Percentiles rank a stretch among this genome's conserved stretches.
These are phyloP conservation scores for Aplocera efformata DNA, from an alignment of 2,888 invertebrate species.

Conservation along the genomic window DNA sequence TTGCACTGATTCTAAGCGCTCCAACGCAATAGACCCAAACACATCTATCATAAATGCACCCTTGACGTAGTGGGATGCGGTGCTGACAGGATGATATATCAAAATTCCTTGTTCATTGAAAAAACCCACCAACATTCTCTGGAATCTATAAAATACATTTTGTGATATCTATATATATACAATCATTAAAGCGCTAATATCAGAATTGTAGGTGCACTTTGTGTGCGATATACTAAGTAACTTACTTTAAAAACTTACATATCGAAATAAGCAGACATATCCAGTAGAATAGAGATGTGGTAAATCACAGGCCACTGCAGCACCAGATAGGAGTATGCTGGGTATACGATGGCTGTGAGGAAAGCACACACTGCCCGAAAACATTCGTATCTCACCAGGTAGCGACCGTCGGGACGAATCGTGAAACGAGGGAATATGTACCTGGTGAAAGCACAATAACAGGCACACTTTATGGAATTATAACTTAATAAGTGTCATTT, in stretches of 20 bases:
- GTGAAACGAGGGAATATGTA: conserved; percentile 67
- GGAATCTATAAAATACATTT: conserved; percentile 39
- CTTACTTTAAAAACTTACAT: too few species aligned
- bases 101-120: conserved; percentile 54
- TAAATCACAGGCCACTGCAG: conserved; percentile 47
- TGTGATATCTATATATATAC: background rate
- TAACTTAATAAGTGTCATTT: too few species aligned
- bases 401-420: conserved; percentile 58
- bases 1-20: conserved; percentile 43
- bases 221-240: too few species aligned
- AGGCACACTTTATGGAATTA: too few species aligned
- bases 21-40: conserved; percentile 50
- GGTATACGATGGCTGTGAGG: conserved; percentile 45
- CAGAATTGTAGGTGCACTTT: too few species aligned
- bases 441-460: conserved; percentile 31
- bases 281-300: conserved; percentile 40
- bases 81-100: conserved; percentile 62
- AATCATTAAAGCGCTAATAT: background rate
- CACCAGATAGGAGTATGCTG: conserved; percentile 51
- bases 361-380: conserved; percentile 54
- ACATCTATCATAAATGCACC: conserved; percentile 56
- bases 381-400: conserved; percentile 55
- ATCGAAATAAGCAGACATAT: conserved; percentile 51
- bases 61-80: conserved; percentile 56
- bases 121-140: conserved; percentile 62